A percentile compares a stretch with the other conserved stretches of the same genome.
Evolutionary conservation across 2,888 invertebrate genomes (phyloP).

Genomic region (Phymatocera aterrima): DNA sequence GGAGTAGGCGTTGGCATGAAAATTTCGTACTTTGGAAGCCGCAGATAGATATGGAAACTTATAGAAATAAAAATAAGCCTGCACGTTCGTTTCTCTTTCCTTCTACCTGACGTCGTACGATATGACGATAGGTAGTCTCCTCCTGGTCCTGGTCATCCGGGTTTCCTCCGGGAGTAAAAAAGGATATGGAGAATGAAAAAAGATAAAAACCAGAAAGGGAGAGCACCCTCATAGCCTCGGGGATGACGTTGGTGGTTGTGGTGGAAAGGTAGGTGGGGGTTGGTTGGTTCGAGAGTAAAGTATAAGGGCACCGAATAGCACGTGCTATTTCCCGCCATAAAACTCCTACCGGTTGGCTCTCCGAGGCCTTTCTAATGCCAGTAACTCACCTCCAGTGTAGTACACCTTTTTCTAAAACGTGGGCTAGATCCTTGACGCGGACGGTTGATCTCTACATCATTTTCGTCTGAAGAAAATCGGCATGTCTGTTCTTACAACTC

Average conservation of each 20-base stretch:
- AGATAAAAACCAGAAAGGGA: neutral
- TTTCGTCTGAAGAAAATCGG: neutral
- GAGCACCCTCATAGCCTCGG: neutral
- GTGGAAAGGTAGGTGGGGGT: slow-evolving; percentile 4
- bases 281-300: slow-evolving; percentile 5
- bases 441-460: neutral
- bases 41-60: too few species aligned
- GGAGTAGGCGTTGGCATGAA: too few species aligned
- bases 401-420: slow-evolving; percentile 5
- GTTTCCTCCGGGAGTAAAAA: neutral
- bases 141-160: neutral
- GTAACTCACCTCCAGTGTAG: slow-evolving; percentile 24
- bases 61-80: too few species aligned
- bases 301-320: slow-evolving; percentile 42
- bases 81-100: too few species aligned
- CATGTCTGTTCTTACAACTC: neutral
- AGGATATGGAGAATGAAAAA: neutral
- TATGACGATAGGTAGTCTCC: too few species aligned
- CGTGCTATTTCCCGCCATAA: slow-evolving; percentile 58
- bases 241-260: neutral
- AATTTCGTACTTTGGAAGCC: too few species aligned
- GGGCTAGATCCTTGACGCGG: neutral
- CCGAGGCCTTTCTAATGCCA: slow-evolving; percentile 24
- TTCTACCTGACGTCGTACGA: too few species aligned
- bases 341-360: slow-evolving; percentile 51